These are phyloP conservation scores for Drosophila quadrilineata DNA, from an alignment of 1,140 invertebrate species.

Conservation along the genomic window DNA sequence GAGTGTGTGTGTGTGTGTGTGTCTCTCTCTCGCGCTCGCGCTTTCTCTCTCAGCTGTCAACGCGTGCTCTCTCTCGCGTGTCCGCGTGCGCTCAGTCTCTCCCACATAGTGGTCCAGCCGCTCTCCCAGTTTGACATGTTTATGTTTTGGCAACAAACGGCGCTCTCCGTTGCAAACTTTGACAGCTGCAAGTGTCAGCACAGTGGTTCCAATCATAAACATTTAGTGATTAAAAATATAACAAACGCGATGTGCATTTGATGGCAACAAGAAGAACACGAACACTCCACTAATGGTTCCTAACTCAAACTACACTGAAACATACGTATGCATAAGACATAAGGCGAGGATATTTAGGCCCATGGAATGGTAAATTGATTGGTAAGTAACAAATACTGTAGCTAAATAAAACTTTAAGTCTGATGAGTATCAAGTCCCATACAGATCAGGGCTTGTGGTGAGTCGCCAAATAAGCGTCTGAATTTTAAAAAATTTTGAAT, in stretches of 20 bases:
- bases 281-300: slow-evolving; percentile 76
- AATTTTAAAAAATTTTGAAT: too few species aligned
- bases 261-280: slow-evolving; percentile 8
- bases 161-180: slow-evolving; percentile 68
- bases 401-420: neutral
- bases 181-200: slow-evolving; percentile 71
- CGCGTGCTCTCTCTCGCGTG: slow-evolving; percentile 23
- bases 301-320: slow-evolving; percentile 63
- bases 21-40: slow-evolving; percentile 5
- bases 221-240: too few species aligned
- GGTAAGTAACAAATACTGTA: slow-evolving; percentile 31
- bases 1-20: slow-evolving; percentile 10
- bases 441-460: too few species aligned
- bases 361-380: slow-evolving; percentile 57
- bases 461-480: too few species aligned
- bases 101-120: too few species aligned
- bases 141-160: slow-evolving; percentile 73
- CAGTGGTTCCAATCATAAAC: slow-evolving; percentile 51
- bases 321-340: slow-evolving; percentile 26
- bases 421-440: too few species aligned
- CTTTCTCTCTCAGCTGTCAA: neutral
- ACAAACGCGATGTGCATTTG: too few species aligned
- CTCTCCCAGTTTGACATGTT: slow-evolving; percentile 66
- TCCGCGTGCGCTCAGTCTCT: slow-evolving; percentile 27
- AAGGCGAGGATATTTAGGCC: slow-evolving; percentile 9